Base-by-base conservation (phyloP, 1,140 invertebrate genomes). In the Tetranychus urticae region DNA sequence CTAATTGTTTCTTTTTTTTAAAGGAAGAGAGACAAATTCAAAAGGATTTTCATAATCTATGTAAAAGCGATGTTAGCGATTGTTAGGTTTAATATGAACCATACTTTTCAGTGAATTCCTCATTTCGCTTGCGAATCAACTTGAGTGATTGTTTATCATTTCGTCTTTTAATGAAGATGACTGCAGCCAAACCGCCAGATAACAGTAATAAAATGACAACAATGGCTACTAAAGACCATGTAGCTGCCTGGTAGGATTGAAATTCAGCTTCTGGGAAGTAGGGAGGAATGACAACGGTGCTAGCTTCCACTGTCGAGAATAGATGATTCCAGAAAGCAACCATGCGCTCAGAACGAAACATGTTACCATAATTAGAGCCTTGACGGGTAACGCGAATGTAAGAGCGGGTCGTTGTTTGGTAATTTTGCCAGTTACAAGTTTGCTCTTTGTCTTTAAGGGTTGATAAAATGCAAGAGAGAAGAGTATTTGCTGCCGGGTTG, bases 231-330 rank as follows among this genome's bases (percentile, higher is more conserved):
- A 65, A 23, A 31, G 58, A 52, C 64, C 61, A 63, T 5, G 64
- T 65, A 10, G 61, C 59, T 33, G 58, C 48, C 50, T 60, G 58
- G 45, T 61, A 65, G 35, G 23, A 39, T 37, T 56, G 31, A 47
- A 35, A 65, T 46, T 61, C 61, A 37, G 39, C 54, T 10, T 52
- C 8, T 6, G 61, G 62, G 42, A 65, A 65, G 13, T 59, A 60
- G n/a, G 62, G 62, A 7, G 58, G 59, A 2, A 33, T 3, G n/a
- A 50, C 46, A 6, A 14, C 52, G n/a, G 52, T 39, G 1, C n/a
- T 10, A 37, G n/a, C 52, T 45, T 56, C 55, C 6, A 61, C 12
- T 3, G n/a, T 23, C 8, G 13, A 13, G 14, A 61, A 33, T 7
- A 61, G 52, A 2, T 61, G 58, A 46, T 61, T 61, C 48, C 48